phyloP scores from a whole-genome alignment of 2,797 vertebrate species.

The Denticeps clupeoides region DNA sequence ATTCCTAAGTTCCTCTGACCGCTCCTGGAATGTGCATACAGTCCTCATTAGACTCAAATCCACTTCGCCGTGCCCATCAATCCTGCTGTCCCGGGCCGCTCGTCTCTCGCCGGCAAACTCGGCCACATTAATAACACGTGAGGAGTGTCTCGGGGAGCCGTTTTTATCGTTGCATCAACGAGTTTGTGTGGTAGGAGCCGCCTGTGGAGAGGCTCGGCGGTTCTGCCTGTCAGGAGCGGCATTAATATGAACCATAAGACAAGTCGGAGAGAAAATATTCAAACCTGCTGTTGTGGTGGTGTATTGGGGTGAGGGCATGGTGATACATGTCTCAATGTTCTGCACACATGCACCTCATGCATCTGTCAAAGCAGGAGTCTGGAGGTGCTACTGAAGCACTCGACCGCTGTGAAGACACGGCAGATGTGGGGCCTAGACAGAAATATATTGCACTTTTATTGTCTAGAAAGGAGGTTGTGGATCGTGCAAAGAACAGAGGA shows the following conservation, averaged over 20 bases:
- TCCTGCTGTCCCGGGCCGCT: slow-evolving; percentile 25
- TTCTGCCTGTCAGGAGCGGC: slow-evolving; percentile 26
- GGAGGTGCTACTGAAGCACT: no score
- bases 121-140: slow-evolving; percentile 29
- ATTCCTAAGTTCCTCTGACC: no score
- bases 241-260: slow-evolving; percentile 35
- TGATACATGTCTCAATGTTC: slow-evolving; percentile 11
- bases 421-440: no score
- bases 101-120: no score
- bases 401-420: no score
- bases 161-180: slow-evolving; percentile 29
- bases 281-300: slow-evolving; percentile 24
- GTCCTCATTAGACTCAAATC: slow-evolving; percentile 16
- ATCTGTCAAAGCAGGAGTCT: no score
- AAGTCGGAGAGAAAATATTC: slow-evolving; percentile 22
- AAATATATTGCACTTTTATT: no score
- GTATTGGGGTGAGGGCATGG: slow-evolving; percentile 3
- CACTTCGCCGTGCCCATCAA: slow-evolving; percentile 28
- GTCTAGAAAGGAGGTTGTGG: no score
- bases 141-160: slow-evolving; percentile 18
- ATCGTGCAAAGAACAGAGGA: no score
- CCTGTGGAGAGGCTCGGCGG: slow-evolving; percentile 20
- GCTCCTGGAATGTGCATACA: no score
- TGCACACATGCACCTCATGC: slow-evolving; percentile 6
- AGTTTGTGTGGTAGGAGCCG: slow-evolving; percentile 19